Evolutionary conservation across 2,797 vertebrate genomes (phyloP).

Genomic region (Chanos chanos): DNA sequence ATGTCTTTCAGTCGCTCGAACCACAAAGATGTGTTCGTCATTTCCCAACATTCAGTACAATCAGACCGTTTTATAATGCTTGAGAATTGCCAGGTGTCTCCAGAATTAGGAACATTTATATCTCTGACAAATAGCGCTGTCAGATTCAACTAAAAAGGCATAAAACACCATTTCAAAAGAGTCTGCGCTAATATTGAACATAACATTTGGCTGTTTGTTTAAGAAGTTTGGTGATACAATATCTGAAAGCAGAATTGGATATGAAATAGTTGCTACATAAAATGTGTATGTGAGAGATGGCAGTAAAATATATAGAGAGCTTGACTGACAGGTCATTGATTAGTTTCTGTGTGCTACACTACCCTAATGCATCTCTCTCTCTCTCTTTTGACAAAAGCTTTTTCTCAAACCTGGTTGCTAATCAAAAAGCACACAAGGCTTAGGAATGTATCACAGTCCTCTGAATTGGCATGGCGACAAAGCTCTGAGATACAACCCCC

Average conservation of each 20-base stretch:
- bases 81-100: too few species aligned
- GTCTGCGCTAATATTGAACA: neutral
- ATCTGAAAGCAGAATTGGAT: too few species aligned
- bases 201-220: constrained; percentile 29
- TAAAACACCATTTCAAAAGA: constrained; percentile 29
- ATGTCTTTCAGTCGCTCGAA: too few species aligned
- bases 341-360: constrained; percentile 66
- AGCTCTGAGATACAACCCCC: constrained; percentile 28
- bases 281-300: constrained; percentile 20
- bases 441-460: constrained; percentile 64
- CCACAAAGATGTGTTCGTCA: too few species aligned
- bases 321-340: constrained; percentile 48
- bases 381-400: constrained; percentile 19
- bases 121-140: too few species aligned
- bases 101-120: too few species aligned
- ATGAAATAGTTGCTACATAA: too few species aligned
- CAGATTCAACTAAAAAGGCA: too few species aligned
- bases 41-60: too few species aligned
- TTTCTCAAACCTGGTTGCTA: constrained; percentile 61
- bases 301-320: constrained; percentile 29
- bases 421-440: constrained; percentile 67
- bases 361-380: constrained; percentile 38
- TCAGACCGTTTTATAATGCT: too few species aligned
- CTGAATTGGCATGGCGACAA: constrained; percentile 13
- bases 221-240: neutral